Percentiles rank a stretch among this genome's conserved stretches.
These are phyloP conservation scores for Miichthys miiuy DNA, from an alignment of 2,797 vertebrate species.

Conservation along the genomic window DNA sequence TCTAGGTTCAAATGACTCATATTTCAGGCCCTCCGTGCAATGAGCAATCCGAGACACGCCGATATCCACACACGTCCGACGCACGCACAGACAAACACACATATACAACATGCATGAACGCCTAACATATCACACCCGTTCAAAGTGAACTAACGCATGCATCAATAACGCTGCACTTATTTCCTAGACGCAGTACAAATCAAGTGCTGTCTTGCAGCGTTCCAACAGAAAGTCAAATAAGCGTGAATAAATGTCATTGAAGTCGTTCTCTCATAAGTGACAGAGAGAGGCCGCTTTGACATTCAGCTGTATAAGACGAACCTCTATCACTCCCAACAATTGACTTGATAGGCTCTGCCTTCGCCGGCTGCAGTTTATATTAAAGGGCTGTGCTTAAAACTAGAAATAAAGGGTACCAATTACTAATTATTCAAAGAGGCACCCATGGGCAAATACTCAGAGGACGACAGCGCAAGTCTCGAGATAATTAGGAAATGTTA, in stretches of 20 bases:
- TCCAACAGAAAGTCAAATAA: conserved; percentile 48
- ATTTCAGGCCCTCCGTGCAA: conserved; percentile 34
- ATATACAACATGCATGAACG: background rate
- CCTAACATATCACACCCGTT: conserved; percentile 6
- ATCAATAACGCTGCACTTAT: conserved; percentile 41
- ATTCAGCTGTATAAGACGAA: conserved; percentile 26
- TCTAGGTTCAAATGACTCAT: conserved; percentile 18
- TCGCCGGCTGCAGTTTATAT: background rate
- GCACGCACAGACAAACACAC: background rate
- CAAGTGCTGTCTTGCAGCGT: conserved; percentile 33
- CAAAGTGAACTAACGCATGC: conserved; percentile 11
- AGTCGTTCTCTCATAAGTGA: conserved; percentile 30
- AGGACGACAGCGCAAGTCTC: background rate
- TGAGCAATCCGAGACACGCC: conserved; percentile 18
- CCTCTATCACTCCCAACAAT: conserved; percentile 10
- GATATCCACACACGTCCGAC: background rate
- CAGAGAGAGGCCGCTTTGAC: conserved; percentile 29
- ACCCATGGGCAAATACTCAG: conserved; percentile 23
- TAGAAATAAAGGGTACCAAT: conserved; percentile 35
- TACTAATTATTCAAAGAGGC: conserved; percentile 44
- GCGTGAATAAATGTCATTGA: conserved; percentile 58
- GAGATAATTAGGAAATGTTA: conserved; percentile 42
- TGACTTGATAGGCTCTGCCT: conserved; percentile 1
- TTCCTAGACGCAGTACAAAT: conserved; percentile 44
- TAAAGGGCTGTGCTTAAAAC: conserved; percentile 27